Evolutionary conservation across 1,140 invertebrate species (phyloP), one percentile per base, ranked within the genome.

Genomic region (Cydia amplana): DNA sequence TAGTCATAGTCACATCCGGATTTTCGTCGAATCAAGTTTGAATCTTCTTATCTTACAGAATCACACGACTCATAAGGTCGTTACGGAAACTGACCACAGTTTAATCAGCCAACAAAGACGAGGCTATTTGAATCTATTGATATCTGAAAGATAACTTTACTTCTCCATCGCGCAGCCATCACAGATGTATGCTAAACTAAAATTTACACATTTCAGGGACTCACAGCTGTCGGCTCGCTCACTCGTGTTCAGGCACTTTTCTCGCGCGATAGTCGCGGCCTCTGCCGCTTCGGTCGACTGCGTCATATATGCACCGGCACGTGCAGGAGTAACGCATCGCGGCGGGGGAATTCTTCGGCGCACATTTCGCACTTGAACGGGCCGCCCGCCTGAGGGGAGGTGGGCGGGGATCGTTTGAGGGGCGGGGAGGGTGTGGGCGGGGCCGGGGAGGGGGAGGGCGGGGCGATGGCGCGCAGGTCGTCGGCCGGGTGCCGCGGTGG

Each of bases 261-360:
- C 28, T 36, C 64, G 14, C 25, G 64, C 55, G 55, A 63, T n/a
- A 63, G n/a, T 6, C 55, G 55, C 64, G 64, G 64, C 25, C 64
- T 4, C 51, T 32, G 32, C 36, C 63, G 75, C 49, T n/a, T 32
- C 9, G 23, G 14, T 14, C 23, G n/a, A 46, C 72, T 70, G 16
- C 76, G 88, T 96, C 95, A 97, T 93, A 97, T 97, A 87, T 97
- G 96, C 83, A 97, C 95, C 18, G 96, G 95, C 76, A 97, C 96
- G 87, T 97, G 96, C 2, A 95, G 93, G 60, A 97, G 88, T 12
- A 97, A 91, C 77, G 96, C 95, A 51, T 95, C 95, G 55, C 96
- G 94, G 78, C 95, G 95, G 1, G 94, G 92, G 87, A 97, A 97
- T 70, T 95, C 94, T 75, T 95, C 94, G n/a, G 95, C 94, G 85